phyloP scores from a whole-genome alignment of 2,888 invertebrate genomes.

The Tipula confusa region DNA sequence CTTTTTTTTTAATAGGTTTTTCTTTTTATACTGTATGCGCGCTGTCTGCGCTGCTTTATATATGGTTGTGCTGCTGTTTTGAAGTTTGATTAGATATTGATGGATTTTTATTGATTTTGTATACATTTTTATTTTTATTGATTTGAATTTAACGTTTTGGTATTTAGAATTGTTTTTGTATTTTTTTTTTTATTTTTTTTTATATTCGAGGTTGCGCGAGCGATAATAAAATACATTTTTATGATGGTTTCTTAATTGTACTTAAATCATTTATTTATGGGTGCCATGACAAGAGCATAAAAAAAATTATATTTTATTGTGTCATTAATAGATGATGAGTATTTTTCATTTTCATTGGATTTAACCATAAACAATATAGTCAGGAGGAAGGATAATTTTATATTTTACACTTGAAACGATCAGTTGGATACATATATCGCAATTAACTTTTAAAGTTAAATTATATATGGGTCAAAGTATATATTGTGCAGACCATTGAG shows the following conservation, averaged over 20 bases:
- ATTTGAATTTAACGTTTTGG: not conserved
- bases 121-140: not conserved
- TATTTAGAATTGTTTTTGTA: not conserved
- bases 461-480: not conserved
- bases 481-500: not conserved
- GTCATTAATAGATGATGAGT: not conserved
- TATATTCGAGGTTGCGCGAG: slow-evolving; percentile 4
- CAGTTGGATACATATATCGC: not conserved
- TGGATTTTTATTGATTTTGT: not conserved
- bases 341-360: not conserved
- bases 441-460: not conserved
- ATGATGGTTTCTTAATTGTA: slow-evolving; percentile 25
- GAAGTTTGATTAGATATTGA: slow-evolving; percentile 20
- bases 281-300: slow-evolving; percentile 1
- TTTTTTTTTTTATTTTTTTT: not conserved
- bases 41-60: not conserved
- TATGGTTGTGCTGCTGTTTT: not conserved
- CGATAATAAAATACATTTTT: not conserved
- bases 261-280: slow-evolving; percentile 20
- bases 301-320: not conserved
- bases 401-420: not conserved
- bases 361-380: not conserved
- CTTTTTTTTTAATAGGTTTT: slow-evolving; percentile 4
- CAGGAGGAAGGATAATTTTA: not conserved
- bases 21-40: not conserved